Evolutionary conservation across 2,797 vertebrate species (phyloP), one percentile per base, ranked within the genome.

Genomic region (Brotula barbata): DNA sequence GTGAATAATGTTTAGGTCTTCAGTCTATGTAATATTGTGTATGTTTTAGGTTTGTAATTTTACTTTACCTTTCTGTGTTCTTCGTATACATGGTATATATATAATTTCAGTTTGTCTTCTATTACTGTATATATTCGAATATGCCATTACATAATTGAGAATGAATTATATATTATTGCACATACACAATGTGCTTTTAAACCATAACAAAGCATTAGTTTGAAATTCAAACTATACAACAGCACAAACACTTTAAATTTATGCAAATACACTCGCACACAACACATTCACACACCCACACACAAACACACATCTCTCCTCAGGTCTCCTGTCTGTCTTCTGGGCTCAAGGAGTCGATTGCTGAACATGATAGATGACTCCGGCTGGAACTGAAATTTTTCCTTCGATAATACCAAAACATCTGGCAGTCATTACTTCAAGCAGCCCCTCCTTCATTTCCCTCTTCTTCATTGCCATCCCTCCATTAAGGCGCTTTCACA

Each of bases 341-440:
- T 2, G 31, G 53, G 45, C 55, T 74, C 43, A 64, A 41, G 64
- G 48, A 71, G 58, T 51, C n/a, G 37, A 66, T 64, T 74, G 61
- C 49, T 10, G 20, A 77, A 71, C 74, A 65, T 83, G 79, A 85
- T 78, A 68, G 61, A 87, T 80, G 74, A 72, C 68, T 62, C 45
- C 1, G 17, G 71, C 70, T 67, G 57, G 43, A 69, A 71, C 39
- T 70, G 61, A 73, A 73, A 7, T 61, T 86, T 82, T 77, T 66
- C 67, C 58, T 56, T 78, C 11, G 37, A 83, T 80, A 83, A 75
- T 81, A 76, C 68, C 52, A 66, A 81, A 81, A 82, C 87, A 88
- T 86, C 86, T 88, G 81, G 83, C 71, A 85, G 57, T 55, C 64
- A 82, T 87, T 88, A 84, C 60, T 68, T 62, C 58, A 67, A 28